Conservation (phyloP, 1,140 invertebrate genomes). For the Lucilia cuprina region DNA sequence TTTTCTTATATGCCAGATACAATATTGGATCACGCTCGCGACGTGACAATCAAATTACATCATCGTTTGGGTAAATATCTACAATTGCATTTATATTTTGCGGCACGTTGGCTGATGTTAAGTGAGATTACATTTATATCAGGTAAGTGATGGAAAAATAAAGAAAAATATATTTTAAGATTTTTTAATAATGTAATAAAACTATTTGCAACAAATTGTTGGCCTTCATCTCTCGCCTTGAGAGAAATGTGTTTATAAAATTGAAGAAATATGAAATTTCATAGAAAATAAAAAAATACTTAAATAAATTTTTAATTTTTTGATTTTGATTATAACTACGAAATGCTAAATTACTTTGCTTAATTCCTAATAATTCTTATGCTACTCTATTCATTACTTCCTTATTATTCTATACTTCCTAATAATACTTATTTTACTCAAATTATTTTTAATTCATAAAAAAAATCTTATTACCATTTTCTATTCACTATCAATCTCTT, state of each 20-base stretch:
- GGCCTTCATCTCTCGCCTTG: too few relatives aligned
- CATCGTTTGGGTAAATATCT: slow-evolving; percentile 78
- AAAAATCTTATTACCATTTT: not conserved
- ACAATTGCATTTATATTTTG: slow-evolving; percentile 84
- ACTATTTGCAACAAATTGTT: slow-evolving; percentile 20
- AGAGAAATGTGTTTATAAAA: not conserved
- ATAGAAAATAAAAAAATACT: too few relatives aligned
- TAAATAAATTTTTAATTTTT: too few relatives aligned
- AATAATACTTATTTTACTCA: too few relatives aligned
- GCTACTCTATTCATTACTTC: too few relatives aligned
- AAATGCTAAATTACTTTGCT: too few relatives aligned
- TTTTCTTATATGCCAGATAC: slow-evolving; percentile 80
- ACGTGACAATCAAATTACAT: slow-evolving; percentile 83
- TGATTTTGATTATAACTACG: too few relatives aligned
- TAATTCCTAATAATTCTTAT: too few relatives aligned
- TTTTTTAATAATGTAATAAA: not conserved
- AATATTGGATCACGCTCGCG: slow-evolving; percentile 80
- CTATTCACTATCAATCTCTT: not conserved
- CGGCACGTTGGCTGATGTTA: slow-evolving; percentile 85
- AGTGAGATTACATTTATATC: slow-evolving; percentile 85
- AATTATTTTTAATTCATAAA: too few relatives aligned
- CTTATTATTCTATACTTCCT: too few relatives aligned
- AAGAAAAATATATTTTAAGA: not conserved
- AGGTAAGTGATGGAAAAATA: slow-evolving; percentile 65
- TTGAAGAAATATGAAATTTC: not conserved